These are phyloP conservation scores for Bolborhynchus lineola DNA, from an alignment of 2,113 vertebrate species.

Conservation along the genomic window DNA sequence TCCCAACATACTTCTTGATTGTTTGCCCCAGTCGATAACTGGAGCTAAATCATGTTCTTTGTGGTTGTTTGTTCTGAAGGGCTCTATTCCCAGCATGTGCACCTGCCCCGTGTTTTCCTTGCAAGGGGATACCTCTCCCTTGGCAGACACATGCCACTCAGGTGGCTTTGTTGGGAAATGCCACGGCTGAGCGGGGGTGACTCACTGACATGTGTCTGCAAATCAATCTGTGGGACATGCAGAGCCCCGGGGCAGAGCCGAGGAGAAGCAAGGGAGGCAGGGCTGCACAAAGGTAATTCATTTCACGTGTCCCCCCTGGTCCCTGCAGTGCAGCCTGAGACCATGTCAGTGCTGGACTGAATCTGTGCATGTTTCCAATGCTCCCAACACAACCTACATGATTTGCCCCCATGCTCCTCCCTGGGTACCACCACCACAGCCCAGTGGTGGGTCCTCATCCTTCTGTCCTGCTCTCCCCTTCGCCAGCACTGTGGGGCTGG, in stretches of 20 bases:
- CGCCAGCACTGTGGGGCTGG: neutral
- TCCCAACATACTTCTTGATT: neutral
- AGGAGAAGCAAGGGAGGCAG: neutral
- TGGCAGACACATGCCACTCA: constrained; percentile 10
- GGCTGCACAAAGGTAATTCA: neutral
- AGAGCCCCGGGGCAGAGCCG: neutral
- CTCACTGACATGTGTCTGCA: neutral
- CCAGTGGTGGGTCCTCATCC: neutral
- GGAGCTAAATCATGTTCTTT: neutral
- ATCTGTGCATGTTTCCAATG: rapidly evolving
- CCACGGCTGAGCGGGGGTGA: neutral
- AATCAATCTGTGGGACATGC: constrained; percentile 1
- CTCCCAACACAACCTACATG: rapidly evolving
- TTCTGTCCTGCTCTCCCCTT: neutral
- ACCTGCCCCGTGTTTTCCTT: constrained; percentile 63
- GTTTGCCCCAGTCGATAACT: neutral
- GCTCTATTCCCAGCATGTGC: neutral
- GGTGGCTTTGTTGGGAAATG: neutral
- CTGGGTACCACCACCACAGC: neutral
- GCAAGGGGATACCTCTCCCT: constrained; percentile 30
- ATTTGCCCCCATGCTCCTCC: neutral
- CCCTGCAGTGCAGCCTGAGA: neutral
- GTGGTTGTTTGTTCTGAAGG: neutral
- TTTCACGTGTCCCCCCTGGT: neutral
- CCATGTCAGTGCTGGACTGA: rapidly evolving